Base-by-base conservation (phyloP, 1,140 invertebrate species). In the Rhagoletis pomonella region DNA sequence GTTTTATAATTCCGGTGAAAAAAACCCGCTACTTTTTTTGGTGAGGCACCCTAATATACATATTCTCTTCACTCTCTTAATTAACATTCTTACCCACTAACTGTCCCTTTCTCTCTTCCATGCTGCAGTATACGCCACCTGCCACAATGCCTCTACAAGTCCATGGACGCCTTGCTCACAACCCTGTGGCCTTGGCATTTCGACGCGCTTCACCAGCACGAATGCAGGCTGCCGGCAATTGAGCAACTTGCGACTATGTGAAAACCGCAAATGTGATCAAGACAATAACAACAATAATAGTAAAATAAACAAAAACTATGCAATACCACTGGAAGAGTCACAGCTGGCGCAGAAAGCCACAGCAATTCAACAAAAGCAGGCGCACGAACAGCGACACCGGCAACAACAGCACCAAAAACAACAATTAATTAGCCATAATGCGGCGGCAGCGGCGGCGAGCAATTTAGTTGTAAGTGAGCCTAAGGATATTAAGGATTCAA, bases 81-180 rank as follows among this genome's bases (percentile, higher is more conserved):
- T 29, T 29, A 29, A 0, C 29, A 29, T 81, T 42, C 44, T 60
- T 62, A 85, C 59, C n/a, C 19, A 62, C 10, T 60, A 85, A 29
- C 62, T 39, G 44, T 19, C 39, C 19, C 10, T 85, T 19, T 59
- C 55, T 39, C 5, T 73, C 17, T n/a, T 29, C 87, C n/a, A 47
- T 1, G 59, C 62, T 69, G 62, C 89, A 94, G 94, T 93, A 55
- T 93, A 94, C 87, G 91, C 91, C 87, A 94, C 94, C 88, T 93
- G 92, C 87, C 91, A 93, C 87, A 93, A 93, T 59, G 91, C 90
- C 88, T 92, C 89, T 88, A 90, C 91, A 87, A 94, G 94, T 6
- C 93, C 94, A 58, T 96, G 96, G 96, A 94, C 94, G 5, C 89
- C 92, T 2, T 96, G 96, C 91, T 95, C 95, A 10, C 93, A 92